phyloP scores from a whole-genome alignment of 2,113 vertebrate species.

The Suncus etruscus region DNA sequence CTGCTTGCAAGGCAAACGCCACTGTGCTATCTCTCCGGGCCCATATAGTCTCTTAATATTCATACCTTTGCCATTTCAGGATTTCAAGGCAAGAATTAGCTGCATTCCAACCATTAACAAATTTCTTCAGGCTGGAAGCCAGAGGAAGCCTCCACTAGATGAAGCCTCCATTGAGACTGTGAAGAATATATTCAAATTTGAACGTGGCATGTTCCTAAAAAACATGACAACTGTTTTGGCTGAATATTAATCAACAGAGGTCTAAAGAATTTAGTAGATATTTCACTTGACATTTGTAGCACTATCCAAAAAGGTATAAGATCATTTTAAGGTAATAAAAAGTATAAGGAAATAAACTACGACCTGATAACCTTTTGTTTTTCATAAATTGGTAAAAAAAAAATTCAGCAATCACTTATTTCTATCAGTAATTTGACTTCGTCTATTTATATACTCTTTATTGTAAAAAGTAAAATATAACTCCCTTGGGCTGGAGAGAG shows the following conservation, averaged over 20 bases:
- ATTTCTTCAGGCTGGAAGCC: conserved; percentile 92
- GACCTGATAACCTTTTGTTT: neutral
- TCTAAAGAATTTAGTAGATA: neutral
- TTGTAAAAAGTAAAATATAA: too few species aligned
- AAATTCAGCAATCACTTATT: neutral
- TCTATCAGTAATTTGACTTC: neutral
- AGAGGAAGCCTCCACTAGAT: conserved; percentile 87
- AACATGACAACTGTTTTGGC: neutral
- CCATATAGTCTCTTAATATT: too few species aligned
- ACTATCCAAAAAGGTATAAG: neutral
- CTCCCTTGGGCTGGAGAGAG: too few species aligned
- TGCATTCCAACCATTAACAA: conserved; percentile 86
- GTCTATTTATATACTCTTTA: too few species aligned
- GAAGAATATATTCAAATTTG: conserved; percentile 82
- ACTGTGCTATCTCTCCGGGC: too few species aligned
- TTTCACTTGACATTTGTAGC: neutral
- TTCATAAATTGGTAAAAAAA: neutral
- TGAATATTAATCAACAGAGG: conserved; percentile 32
- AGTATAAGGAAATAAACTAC: neutral
- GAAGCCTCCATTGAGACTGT: conserved; percentile 79
- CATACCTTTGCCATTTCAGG: conserved; percentile 82
- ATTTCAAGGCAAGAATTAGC: conserved; percentile 90
- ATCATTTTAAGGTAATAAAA: neutral
- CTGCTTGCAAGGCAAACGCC: too few species aligned
- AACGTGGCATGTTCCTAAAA: conserved; percentile 34